A percentile compares a stretch with the other conserved stretches of the same genome.
phyloP scores from a whole-genome alignment of 2,113 vertebrate genomes.

The Bombycilla garrulus region DNA sequence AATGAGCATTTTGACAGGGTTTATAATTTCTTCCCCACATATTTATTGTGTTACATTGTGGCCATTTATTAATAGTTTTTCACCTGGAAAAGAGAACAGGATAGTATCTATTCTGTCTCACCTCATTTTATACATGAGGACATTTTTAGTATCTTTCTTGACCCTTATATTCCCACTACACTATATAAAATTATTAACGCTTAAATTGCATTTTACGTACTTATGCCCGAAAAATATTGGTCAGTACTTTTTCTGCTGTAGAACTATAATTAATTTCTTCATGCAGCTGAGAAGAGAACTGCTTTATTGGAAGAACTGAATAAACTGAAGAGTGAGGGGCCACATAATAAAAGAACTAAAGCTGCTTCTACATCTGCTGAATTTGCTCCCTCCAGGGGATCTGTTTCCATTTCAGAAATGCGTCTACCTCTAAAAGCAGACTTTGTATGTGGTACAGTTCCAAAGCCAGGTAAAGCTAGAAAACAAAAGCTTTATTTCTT shows the following conservation, averaged over 20 bases:
- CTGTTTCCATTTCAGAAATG: slow-evolving; percentile 87
- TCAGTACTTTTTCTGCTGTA: neutral
- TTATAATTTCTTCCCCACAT: neutral
- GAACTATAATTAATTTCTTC: neutral
- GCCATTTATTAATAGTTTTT: neutral
- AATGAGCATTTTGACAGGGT: accelerated
- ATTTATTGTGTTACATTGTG: neutral
- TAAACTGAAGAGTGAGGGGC: slow-evolving; percentile 80
- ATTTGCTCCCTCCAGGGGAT: slow-evolving; percentile 82
- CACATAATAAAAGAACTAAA: slow-evolving; percentile 70
- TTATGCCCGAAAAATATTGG: neutral
- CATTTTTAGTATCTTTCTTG: neutral
- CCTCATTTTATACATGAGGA: neutral
- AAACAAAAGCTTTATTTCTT: neutral
- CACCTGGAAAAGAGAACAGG: neutral
- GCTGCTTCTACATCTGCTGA: slow-evolving; percentile 1
- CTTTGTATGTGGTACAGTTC: slow-evolving; percentile 87
- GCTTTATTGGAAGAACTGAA: slow-evolving; percentile 86
- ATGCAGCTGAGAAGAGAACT: slow-evolving; percentile 85
- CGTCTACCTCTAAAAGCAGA: slow-evolving; percentile 94
- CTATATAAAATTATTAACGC: neutral
- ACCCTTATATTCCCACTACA: neutral
- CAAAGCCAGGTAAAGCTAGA: slow-evolving; percentile 82
- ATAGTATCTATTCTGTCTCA: neutral
- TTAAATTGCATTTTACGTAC: neutral